Evolutionary conservation across 2,888 invertebrate genomes (phyloP).

Genomic region (Ecliptopera silaceata): DNA sequence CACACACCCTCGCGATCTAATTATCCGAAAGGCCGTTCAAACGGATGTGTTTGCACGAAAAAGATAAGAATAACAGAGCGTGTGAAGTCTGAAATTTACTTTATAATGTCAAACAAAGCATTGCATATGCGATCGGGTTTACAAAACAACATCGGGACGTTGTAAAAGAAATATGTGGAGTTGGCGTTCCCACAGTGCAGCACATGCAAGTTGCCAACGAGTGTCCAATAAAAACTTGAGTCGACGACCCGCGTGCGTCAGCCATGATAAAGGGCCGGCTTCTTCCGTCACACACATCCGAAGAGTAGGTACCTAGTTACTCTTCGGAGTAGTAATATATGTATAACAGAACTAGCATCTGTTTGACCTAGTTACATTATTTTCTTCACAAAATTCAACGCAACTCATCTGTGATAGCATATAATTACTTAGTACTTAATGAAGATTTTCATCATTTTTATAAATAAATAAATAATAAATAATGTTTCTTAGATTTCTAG

Average conservation of each 20-base stretch:
- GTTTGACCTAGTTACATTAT: neutral
- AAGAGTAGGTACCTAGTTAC: neutral
- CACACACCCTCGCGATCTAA: conserved; percentile 58
- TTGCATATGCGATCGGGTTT: conserved; percentile 49
- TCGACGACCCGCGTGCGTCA: conserved; percentile 79
- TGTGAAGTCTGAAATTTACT: conserved; percentile 45
- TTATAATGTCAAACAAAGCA: conserved; percentile 46
- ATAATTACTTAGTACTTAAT: too few relatives aligned
- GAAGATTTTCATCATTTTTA: too few relatives aligned
- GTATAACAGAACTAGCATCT: neutral
- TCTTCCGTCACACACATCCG: conserved; percentile 51
- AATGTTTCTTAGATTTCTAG: too few relatives aligned
- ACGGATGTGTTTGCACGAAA: conserved; percentile 39
- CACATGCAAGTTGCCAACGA: conserved; percentile 50
- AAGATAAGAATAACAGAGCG: conserved; percentile 41
- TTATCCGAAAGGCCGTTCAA: conserved; percentile 53
- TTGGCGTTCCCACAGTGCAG: conserved; percentile 71
- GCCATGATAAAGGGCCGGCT: conserved; percentile 64
- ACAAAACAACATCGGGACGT: conserved; percentile 50
- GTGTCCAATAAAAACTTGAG: conserved; percentile 69
- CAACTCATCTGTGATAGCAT: too few relatives aligned
- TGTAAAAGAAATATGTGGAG: conserved; percentile 50
- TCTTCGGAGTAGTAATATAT: neutral
- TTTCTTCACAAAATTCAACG: neutral
- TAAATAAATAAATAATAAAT: too few relatives aligned